phyloP scores from a whole-genome alignment of 92 coral and sea anemone genomes.

The Phenganax subtilis region DNA sequence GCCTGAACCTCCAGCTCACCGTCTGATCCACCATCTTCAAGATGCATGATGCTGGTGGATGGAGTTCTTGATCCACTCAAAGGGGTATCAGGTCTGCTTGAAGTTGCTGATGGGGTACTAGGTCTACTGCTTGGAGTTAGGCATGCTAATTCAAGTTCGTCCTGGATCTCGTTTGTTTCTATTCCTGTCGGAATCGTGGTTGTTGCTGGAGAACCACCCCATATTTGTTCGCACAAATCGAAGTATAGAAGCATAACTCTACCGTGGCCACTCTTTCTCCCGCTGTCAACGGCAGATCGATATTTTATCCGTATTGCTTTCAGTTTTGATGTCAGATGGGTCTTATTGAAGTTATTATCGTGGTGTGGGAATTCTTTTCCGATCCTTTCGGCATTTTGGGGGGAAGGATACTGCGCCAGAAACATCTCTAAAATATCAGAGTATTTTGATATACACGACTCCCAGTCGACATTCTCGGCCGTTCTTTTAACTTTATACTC shows the following conservation, averaged over 20 bases:
- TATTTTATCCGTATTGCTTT: conserved; percentile 33
- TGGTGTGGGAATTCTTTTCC: conserved; percentile 18
- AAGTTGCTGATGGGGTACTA: neutral
- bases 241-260: conserved; percentile 40
- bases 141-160: neutral
- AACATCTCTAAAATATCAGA: conserved; percentile 21
- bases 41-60: neutral
- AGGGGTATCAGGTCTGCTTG: conserved; percentile 3
- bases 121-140: neutral
- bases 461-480: conserved; percentile 13
- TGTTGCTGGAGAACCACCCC: conserved; percentile 57
- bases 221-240: conserved; percentile 40
- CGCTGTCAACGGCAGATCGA: conserved; percentile 43
- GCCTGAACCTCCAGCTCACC: neutral
- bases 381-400: conserved; percentile 17
- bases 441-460: conserved; percentile 9
- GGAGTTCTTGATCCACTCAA: neutral
- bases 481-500: conserved; percentile 1
- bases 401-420: conserved; percentile 20
- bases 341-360: neutral
- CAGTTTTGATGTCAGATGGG: conserved; percentile 41
- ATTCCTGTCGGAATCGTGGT: conserved; percentile 37
- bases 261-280: conserved; percentile 43
- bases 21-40: conserved; percentile 1
- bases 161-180: conserved; percentile 36